Percentiles rank a stretch among this genome's conserved stretches.
Evolutionary conservation across 2,888 invertebrate genomes (phyloP).

Genomic region (Merodon equestris): DNA sequence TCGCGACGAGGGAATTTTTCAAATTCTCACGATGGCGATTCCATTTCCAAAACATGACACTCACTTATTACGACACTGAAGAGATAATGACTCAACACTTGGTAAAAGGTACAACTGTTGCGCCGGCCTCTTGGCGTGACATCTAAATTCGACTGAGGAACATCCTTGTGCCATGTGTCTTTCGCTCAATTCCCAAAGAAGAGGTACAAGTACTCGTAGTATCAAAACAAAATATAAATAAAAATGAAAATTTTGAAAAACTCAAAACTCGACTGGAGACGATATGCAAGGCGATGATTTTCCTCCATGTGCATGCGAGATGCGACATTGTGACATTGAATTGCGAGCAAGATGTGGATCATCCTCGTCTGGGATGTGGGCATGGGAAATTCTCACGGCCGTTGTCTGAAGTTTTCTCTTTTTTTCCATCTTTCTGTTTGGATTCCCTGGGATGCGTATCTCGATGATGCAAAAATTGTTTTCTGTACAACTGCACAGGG

Average conservation of each 20-base stretch:
- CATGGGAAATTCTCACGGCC: constrained; percentile 61
- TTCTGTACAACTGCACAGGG: background rate
- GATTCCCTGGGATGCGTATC: too few relatives aligned
- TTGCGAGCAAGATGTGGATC: constrained; percentile 56
- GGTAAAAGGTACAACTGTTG: background rate
- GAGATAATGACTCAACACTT: constrained; percentile 8
- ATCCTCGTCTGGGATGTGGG: background rate
- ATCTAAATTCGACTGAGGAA: constrained; percentile 48
- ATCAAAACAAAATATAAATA: constrained; percentile 4
- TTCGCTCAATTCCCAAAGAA: constrained; percentile 20
- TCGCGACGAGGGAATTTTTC: constrained; percentile 37
- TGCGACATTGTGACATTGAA: constrained; percentile 56
- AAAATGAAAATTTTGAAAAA: constrained; percentile 3
- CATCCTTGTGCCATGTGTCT: constrained; percentile 54
- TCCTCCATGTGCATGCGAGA: constrained; percentile 7
- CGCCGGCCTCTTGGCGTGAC: constrained; percentile 22
- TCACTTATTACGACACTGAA: constrained; percentile 34
- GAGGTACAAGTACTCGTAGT: too few relatives aligned
- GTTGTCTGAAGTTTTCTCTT: too few relatives aligned
- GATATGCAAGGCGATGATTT: constrained; percentile 17
- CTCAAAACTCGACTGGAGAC: background rate
- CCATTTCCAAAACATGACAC: too few relatives aligned
- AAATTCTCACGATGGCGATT: constrained; percentile 56
- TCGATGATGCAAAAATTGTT: background rate
- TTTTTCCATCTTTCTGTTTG: background rate